Evolutionary conservation across 2,888 invertebrate species (phyloP).

Genomic region (Thecophora atra): DNA sequence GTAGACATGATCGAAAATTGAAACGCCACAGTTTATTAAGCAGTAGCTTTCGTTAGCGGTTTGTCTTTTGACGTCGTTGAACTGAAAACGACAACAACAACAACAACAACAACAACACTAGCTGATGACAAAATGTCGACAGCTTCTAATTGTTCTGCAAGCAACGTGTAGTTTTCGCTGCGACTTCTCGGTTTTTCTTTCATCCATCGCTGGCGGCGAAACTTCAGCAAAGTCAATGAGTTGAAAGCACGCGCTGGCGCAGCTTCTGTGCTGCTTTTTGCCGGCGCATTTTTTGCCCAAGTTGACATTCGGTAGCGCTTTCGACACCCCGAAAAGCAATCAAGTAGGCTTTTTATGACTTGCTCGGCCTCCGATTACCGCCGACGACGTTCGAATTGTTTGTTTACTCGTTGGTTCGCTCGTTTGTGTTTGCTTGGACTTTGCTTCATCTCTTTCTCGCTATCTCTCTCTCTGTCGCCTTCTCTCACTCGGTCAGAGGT

Average conservation of each 20-base stretch:
- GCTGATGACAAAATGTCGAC: conserved; percentile 47
- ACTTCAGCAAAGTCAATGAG: conserved; percentile 34
- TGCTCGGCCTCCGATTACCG: background rate
- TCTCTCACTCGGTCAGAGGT: conserved; percentile 34
- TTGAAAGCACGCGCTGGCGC: conserved; percentile 38
- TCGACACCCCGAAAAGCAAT: conserved; percentile 29
- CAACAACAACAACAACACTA: background rate
- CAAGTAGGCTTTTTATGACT: background rate
- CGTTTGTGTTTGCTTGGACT: conserved; percentile 4
- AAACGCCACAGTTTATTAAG: conserved; percentile 35
- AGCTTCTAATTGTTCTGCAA: conserved; percentile 47
- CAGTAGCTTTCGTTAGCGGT: conserved; percentile 32
- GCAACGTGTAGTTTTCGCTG: background rate
- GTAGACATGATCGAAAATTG: conserved; percentile 21
- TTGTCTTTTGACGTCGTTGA: conserved; percentile 16
- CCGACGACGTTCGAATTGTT: background rate
- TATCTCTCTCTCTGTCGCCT: background rate
- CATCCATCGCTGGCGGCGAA: conserved; percentile 34
- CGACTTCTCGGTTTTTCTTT: background rate
- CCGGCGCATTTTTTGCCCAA: conserved; percentile 14
- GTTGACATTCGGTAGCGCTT: conserved; percentile 30
- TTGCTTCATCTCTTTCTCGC: background rate
- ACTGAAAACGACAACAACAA: background rate
- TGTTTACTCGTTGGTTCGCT: background rate
- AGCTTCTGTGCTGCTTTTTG: background rate